Evolutionary conservation across 2,113 vertebrate genomes (phyloP).

Genomic region (Gopherus evgoodei): DNA sequence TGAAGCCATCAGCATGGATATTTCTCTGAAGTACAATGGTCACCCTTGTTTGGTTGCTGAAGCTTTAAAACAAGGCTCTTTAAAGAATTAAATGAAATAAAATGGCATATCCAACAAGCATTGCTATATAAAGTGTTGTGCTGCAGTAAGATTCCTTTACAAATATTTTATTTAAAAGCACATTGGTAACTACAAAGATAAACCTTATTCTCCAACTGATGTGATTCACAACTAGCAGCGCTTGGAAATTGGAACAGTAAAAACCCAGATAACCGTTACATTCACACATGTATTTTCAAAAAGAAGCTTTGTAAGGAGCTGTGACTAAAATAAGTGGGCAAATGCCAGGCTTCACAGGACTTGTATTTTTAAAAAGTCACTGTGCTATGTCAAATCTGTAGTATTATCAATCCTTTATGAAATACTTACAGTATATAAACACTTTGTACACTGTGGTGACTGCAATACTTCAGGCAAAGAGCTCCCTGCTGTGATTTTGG

Average conservation of each 20-base stretch:
- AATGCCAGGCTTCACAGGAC: slow-evolving; percentile 34
- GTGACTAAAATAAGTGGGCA: slow-evolving; percentile 20
- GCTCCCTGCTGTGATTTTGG: background rate
- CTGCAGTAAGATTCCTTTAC: background rate
- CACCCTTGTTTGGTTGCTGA: background rate
- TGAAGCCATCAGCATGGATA: background rate
- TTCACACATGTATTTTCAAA: background rate
- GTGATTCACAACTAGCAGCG: background rate
- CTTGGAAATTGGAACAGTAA: slow-evolving; percentile 8
- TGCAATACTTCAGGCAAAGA: background rate
- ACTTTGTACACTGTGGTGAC: background rate
- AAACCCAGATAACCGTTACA: slow-evolving; percentile 27
- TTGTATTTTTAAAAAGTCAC: background rate
- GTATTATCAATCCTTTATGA: background rate
- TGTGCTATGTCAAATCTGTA: background rate
- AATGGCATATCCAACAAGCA: background rate
- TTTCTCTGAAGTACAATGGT: background rate
- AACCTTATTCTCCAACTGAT: background rate
- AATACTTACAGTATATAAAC: background rate
- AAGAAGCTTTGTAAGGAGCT: slow-evolving; percentile 9
- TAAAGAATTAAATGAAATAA: background rate
- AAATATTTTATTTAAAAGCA: background rate
- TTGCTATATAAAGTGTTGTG: background rate
- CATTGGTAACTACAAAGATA: background rate
- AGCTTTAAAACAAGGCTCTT: background rate